Base-by-base conservation (phyloP, 2,797 vertebrate genomes). In the Chaunax sp. region DNA sequence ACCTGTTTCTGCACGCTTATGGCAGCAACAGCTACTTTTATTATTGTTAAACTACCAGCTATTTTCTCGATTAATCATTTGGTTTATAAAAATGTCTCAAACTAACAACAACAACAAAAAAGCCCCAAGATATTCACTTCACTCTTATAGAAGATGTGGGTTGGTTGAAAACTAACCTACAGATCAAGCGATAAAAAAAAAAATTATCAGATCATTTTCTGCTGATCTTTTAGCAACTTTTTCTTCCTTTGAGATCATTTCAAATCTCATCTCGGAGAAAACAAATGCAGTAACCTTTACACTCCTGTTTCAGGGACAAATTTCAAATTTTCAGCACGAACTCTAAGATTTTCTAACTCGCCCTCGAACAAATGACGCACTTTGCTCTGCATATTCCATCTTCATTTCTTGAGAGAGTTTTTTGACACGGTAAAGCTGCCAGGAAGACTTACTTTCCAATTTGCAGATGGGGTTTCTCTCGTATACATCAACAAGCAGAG, bases 391-490 rank as follows among this genome's bases (percentile, higher is more conserved):
- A 28, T 28, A 64, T 58, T 67, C 28, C 52, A 53, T 66, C 35
- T 72, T 64, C 41, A 58, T 68, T 63, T 61, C 63, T 61, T 33
- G 15, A 7, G 44, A 62, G 63, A n/a, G n/a, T n/a, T 60, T 60
- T 73, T 7, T 76, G 51, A 63, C 66, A 25, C 13, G 12, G 23
- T 43, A 23, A 70, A 59, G 53, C 55, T 41, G 22, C 57, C 23
- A 22, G 46, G 26, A 69, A 58, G 44, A n/a, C 18, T 41, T 64
- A n/a, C 66, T 72, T 60, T 49, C 30, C 26, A 69, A 68, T 77
- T 63, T 78, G 78, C 70, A 50, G 65, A 6, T n/a, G 33, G 25
- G 71, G 67, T 59, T 59, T 64, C 49, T 25, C 56, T 56, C 23
- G 35, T 43, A n/a, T n/a, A 58, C 45, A 56, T 64, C 57, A 47